A percentile compares a stretch with the other conserved stretches of the same genome.
Evolutionary conservation across 2,797 vertebrate genomes (phyloP).

Genomic region (Rhadinocentrus ornatus): DNA sequence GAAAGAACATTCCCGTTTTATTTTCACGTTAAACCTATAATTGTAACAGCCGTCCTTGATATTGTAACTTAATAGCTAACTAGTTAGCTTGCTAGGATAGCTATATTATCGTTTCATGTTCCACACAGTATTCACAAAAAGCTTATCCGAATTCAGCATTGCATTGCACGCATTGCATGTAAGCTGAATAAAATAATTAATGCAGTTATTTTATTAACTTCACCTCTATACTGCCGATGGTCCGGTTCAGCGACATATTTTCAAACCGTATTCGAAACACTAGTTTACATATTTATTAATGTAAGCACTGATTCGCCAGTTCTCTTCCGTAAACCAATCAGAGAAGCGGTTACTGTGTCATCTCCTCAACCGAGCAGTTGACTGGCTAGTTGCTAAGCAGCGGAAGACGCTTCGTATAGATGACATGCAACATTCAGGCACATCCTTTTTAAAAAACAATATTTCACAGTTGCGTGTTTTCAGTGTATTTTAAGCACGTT

Average conservation of each 20-base stretch:
- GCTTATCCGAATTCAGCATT: not conserved
- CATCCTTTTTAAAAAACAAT: too few species aligned
- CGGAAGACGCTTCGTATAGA: conserved; percentile 48
- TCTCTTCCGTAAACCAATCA: conserved; percentile 57
- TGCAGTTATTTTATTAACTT: not conserved
- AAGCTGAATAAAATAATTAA: not conserved
- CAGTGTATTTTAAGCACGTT: not conserved
- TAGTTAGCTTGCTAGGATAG: conserved; percentile 27
- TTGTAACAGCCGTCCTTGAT: conserved; percentile 37
- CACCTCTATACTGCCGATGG: conserved; percentile 85
- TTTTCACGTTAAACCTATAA: not conserved
- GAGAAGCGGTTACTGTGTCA: conserved; percentile 19
- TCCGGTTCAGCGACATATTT: conserved; percentile 83
- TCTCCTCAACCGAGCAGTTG: not conserved
- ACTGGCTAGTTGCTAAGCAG: conserved; percentile 74
- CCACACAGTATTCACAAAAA: not conserved
- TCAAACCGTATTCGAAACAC: conserved; percentile 58
- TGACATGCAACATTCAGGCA: conserved; percentile 5
- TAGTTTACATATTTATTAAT: conserved; percentile 34
- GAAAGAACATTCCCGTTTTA: not conserved
- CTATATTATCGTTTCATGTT: not conserved
- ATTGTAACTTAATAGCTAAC: conserved; percentile 52
- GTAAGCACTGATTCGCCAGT: conserved; percentile 58
- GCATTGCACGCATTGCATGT: too few species aligned
- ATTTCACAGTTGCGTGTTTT: not conserved